Evolutionary conservation across 2,113 vertebrate species (phyloP).

Genomic region (Atrichornis clamosus): DNA sequence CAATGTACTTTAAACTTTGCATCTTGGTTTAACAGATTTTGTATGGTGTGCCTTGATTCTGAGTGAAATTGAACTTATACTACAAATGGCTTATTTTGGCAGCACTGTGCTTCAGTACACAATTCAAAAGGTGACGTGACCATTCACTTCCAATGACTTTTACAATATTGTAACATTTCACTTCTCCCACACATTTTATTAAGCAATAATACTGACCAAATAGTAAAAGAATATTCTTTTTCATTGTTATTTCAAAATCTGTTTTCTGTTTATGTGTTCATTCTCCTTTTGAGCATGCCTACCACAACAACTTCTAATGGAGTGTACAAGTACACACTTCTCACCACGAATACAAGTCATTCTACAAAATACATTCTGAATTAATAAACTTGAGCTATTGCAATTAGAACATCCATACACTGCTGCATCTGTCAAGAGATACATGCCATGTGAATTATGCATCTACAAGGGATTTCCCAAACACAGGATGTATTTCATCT

Average conservation of each 20-base stretch:
- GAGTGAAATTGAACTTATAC: background rate
- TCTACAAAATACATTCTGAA: background rate
- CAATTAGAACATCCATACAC: conserved; percentile 1
- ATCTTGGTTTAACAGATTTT: background rate
- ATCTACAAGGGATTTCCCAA: background rate
- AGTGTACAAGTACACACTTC: background rate
- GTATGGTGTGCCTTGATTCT: background rate
- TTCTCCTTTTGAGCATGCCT: background rate
- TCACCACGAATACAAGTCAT: background rate
- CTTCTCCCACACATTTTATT: background rate
- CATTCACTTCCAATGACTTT: background rate
- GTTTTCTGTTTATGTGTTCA: background rate
- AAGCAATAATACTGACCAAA: background rate
- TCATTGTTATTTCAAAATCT: background rate
- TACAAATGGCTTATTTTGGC: background rate
- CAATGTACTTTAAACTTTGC: background rate
- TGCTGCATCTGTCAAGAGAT: background rate
- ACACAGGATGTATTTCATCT: background rate
- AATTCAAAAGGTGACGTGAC: background rate
- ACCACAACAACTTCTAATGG: background rate
- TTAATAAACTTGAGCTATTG: background rate
- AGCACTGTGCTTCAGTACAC: background rate
- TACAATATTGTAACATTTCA: background rate
- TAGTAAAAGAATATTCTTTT: background rate
- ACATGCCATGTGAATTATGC: background rate